These are phyloP conservation scores for Leucoraja ocellata DNA, from an alignment of 2,797 vertebrate genomes.

Conservation along the genomic window DNA sequence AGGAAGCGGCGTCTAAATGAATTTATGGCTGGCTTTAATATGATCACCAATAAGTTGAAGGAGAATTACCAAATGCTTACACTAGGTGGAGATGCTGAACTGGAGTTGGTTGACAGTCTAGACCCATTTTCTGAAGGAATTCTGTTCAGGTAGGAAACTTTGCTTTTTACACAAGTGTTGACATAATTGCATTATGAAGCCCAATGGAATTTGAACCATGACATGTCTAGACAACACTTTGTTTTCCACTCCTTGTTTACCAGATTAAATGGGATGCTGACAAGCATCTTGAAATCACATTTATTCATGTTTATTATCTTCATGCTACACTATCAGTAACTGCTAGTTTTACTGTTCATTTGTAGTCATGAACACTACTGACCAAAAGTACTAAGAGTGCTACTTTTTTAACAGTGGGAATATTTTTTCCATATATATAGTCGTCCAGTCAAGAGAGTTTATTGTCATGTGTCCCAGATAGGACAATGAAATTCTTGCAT, in stretches of 20 bases:
- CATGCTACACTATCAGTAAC: not conserved
- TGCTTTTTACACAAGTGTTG: not conserved
- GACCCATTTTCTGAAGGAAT: conserved; percentile 98
- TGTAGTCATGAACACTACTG: no score
- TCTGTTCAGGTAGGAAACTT: conserved; percentile 74
- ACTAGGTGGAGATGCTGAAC: conserved; percentile 86
- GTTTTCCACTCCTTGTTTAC: not conserved
- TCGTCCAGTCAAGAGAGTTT: no score
- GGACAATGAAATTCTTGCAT: no score
- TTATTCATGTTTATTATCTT: not conserved
- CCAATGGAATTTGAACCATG: not conserved
- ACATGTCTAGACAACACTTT: not conserved
- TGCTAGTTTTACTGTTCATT: not conserved
- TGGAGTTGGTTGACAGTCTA: conserved; percentile 93
- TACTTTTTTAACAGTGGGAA: not conserved
- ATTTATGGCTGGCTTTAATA: conserved; percentile 92
- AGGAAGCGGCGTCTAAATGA: conserved; percentile 88
- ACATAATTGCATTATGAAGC: not conserved
- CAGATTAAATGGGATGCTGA: not conserved
- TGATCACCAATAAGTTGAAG: conserved; percentile 94
- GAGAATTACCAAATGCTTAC: conserved; percentile 99
- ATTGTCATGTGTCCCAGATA: no score
- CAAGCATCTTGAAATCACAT: not conserved
- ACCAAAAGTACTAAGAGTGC: not conserved
- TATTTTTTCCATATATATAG: not conserved